A percentile compares a stretch with the other conserved stretches of the same genome.
Conservation (phyloP, 2,888 invertebrate genomes). For the Platerodrilus igneus region DNA sequence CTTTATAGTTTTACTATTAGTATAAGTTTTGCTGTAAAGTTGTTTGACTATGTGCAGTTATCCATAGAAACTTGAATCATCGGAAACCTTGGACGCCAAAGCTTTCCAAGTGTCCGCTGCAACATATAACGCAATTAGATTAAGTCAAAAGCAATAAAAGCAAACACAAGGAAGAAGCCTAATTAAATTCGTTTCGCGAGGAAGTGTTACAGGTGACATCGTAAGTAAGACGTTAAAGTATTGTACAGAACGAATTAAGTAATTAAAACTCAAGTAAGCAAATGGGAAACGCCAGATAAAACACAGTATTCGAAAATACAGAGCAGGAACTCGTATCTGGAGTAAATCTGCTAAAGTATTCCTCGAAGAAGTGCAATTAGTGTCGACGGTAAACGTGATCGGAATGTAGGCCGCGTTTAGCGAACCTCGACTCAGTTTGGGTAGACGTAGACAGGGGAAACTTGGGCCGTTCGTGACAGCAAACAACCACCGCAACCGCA, state of each 20-base stretch:
- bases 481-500: constrained; percentile 32
- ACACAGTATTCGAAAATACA: constrained; percentile 39
- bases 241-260: constrained; percentile 34
- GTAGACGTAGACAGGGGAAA: constrained; percentile 22
- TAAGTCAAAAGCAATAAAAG: too few relatives aligned
- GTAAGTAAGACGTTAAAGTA: constrained; percentile 11
- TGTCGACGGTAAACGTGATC: constrained; percentile 43
- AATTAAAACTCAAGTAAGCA: constrained; percentile 44
- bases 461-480: constrained; percentile 32
- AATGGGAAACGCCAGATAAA: constrained; percentile 36
- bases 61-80: too few relatives aligned
- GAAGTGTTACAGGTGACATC: too few relatives aligned
- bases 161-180: too few relatives aligned
- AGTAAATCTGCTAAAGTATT: constrained; percentile 44
- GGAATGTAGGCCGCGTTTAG: constrained; percentile 38
- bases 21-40: too few relatives aligned
- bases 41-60: too few relatives aligned
- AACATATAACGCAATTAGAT: too few relatives aligned
- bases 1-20: too few relatives aligned
- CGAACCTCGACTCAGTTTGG: constrained; percentile 27
- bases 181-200: too few relatives aligned
- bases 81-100: too few relatives aligned
- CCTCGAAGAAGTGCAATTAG: constrained; percentile 47
- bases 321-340: constrained; percentile 36
- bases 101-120: too few relatives aligned